These are phyloP conservation scores for Oasisia sp. DNA, from an alignment of 2,888 invertebrate species.

Conservation along the genomic window DNA sequence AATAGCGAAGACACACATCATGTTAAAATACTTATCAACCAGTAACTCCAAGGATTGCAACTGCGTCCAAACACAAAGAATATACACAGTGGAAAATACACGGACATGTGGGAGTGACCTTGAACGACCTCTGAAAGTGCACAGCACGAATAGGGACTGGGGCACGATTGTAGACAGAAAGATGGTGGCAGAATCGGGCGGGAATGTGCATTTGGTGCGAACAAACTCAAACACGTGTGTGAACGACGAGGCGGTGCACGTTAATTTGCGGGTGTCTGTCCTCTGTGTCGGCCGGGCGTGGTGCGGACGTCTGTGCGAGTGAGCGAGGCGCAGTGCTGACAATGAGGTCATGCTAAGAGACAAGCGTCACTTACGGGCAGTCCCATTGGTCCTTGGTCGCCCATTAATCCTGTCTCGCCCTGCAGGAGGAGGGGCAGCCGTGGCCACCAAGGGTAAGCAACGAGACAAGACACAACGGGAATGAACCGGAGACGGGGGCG, in stretches of 20 bases:
- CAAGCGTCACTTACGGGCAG: constrained; percentile 82
- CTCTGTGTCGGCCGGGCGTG: not conserved
- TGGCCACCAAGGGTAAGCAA: constrained; percentile 19
- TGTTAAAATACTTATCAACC: not conserved
- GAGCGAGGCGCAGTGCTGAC: not conserved
- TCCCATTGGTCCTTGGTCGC: constrained; percentile 94
- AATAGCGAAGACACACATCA: not conserved
- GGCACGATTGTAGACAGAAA: not conserved
- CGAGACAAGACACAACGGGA: not conserved
- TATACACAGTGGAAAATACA: not conserved
- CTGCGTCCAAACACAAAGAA: not conserved
- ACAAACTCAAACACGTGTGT: constrained; percentile 13
- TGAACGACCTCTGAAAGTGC: not conserved
- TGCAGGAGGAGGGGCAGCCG: constrained; percentile 68
- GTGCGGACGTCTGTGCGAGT: constrained; percentile 10
- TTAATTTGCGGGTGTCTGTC: not conserved
- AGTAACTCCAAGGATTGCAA: not conserved
- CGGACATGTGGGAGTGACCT: not conserved
- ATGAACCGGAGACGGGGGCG: not conserved
- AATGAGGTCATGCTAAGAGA: constrained; percentile 12
- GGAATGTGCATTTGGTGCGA: constrained; percentile 3
- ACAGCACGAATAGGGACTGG: not conserved
- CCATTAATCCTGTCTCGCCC: constrained; percentile 58
- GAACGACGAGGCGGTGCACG: not conserved
- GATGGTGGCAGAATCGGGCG: constrained; percentile 5